phyloP scores from a whole-genome alignment of 2,797 vertebrate genomes.

The Helicolenus hilgendorfi region DNA sequence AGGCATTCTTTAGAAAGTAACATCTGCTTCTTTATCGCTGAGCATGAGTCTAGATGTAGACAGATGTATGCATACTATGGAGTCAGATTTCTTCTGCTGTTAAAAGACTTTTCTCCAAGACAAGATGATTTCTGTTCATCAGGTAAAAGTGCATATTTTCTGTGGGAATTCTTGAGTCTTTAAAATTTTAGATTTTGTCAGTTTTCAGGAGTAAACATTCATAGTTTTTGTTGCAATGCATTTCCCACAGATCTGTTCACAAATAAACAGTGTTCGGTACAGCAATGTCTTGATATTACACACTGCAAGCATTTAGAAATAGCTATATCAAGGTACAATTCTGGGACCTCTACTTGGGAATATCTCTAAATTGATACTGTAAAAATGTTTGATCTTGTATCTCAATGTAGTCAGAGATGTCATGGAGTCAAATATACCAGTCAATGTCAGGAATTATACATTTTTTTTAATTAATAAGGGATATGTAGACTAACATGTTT shows the following conservation, averaged over 20 bases:
- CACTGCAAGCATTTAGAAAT: no score
- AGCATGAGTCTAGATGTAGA: not conserved
- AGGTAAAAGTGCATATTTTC: not conserved
- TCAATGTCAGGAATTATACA: no score
- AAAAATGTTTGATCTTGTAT: no score
- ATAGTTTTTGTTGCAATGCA: not conserved
- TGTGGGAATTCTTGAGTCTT: not conserved
- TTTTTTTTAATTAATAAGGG: no score
- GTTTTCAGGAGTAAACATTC: not conserved
- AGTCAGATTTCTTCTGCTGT: constrained; percentile 5
- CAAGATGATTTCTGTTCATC: not conserved
- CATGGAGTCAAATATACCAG: no score
- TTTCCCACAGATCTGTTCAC: not conserved
- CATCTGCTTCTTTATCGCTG: constrained; percentile 16
- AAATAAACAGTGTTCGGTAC: not conserved
- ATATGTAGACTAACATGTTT: no score
- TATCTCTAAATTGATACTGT: no score
- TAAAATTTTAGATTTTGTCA: not conserved
- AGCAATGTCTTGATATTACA: not conserved
- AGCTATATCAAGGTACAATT: no score
- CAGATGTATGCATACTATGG: not conserved
- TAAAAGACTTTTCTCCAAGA: not conserved
- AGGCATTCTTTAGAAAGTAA: constrained; percentile 20
- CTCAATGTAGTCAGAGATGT: no score
- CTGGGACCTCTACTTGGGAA: no score